A percentile compares a stretch with the other conserved stretches of the same genome.
Evolutionary conservation across 2,113 vertebrate genomes (phyloP).

Genomic region (Chaetops frenatus): DNA sequence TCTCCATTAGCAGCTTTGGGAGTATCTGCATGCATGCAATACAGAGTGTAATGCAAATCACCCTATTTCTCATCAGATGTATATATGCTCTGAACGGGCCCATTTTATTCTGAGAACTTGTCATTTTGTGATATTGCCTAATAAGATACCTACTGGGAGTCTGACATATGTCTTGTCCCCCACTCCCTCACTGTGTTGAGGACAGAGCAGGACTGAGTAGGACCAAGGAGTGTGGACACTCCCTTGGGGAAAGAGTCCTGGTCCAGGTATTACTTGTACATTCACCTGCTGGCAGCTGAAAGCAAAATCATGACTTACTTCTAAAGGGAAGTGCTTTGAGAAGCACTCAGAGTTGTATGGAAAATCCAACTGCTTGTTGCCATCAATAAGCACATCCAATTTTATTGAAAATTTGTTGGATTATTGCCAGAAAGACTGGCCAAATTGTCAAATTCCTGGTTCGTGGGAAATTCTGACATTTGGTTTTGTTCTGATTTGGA

Average conservation of each 20-base stretch:
- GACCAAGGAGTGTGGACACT: neutral
- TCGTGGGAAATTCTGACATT: constrained; percentile 55
- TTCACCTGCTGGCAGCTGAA: neutral
- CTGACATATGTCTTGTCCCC: neutral
- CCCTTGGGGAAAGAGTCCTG: neutral
- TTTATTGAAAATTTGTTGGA: neutral
- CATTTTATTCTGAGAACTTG: neutral
- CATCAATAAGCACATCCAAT: neutral
- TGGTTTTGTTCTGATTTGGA: constrained; percentile 47
- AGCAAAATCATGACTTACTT: neutral
- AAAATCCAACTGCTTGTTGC: neutral
- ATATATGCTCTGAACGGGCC: neutral
- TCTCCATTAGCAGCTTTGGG: neutral
- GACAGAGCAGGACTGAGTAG: neutral
- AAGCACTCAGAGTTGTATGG: neutral
- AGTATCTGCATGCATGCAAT: neutral
- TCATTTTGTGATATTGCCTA: neutral
- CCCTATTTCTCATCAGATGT: neutral
- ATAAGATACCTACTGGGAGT: neutral
- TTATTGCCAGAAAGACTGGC: constrained; percentile 3
- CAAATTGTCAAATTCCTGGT: constrained; percentile 22
- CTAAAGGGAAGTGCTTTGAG: neutral
- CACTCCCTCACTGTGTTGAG: neutral
- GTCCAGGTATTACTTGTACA: neutral
- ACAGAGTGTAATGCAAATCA: neutral